Conservation (phyloP, 2,888 invertebrate species). For the Lochmaea crataegi region DNA sequence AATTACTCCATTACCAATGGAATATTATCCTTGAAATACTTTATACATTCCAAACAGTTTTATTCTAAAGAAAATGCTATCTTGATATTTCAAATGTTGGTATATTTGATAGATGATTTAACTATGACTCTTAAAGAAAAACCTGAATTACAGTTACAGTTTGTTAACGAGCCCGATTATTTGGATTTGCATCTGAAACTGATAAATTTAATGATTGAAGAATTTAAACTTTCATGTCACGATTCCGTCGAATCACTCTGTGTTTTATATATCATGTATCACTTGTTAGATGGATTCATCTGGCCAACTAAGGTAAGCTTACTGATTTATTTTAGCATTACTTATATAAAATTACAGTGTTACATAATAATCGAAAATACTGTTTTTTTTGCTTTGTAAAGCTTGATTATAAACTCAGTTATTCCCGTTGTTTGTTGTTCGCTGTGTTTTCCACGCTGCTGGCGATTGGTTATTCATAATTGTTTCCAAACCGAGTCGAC, state of each 20-base stretch:
- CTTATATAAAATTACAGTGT: no score
- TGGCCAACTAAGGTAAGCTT: slow-evolving; percentile 67
- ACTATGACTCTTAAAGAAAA: slow-evolving; percentile 53
- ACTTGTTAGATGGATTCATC: slow-evolving; percentile 68
- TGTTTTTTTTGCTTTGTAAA: no score
- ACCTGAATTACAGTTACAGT: slow-evolving; percentile 46
- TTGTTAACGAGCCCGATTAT: slow-evolving; percentile 63
- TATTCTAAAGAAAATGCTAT: slow-evolving; percentile 73
- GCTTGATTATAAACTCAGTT: no score
- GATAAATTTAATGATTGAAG: slow-evolving; percentile 73
- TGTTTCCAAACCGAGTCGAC: no score
- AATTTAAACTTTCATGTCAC: slow-evolving; percentile 80
- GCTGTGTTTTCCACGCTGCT: no score
- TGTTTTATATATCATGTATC: slow-evolving; percentile 69
- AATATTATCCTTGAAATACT: slow-evolving; percentile 69
- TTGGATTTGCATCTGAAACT: slow-evolving; percentile 74
- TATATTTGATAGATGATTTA: slow-evolving; percentile 72
- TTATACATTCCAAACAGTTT: slow-evolving; percentile 70
- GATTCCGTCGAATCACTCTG: slow-evolving; percentile 82
- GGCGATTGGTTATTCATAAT: no score
- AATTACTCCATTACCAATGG: slow-evolving; percentile 65
- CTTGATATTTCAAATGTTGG: slow-evolving; percentile 72
- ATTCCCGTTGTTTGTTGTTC: no score
- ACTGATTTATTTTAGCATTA: slow-evolving; percentile 16
- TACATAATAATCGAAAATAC: no score